Base-by-base conservation (phyloP, 2,888 invertebrate genomes). In the Conistra vaccinii region DNA sequence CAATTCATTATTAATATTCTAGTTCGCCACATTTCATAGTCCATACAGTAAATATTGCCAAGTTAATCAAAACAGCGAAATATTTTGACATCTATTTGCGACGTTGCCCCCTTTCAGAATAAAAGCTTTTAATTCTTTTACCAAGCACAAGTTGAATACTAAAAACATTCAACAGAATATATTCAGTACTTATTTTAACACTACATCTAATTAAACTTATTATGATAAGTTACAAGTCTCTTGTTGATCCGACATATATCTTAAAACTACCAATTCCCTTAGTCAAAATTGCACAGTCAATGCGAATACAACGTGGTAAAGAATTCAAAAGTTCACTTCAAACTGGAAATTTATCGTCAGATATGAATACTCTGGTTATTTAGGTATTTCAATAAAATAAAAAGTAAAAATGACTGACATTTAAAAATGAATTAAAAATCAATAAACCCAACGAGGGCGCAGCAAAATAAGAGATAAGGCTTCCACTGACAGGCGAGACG, bases 261-360 rank as follows among this genome's bases (percentile, higher is more conserved):
- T 81, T 84, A 82, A 62, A 58, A 58, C 45, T 84, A 84, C 69
- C 81, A 84, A 76, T 67, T 78, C 69, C 79, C 74, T 60, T 60
- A 80, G 3, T 39, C 63, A 71, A 73, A 80, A 81, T 84, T 81
- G 71, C 76, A 81, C 69, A 69, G 29, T 42, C 12, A 58, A 69
- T 32, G 26, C 45, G 5, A 42, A 74, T 32, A 66, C 60, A 65
- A 69, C 42, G 51, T 42, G 14, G 35, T 48, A 70, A 63, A 17
- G 7, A 67, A 23, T 69, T 63, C 26, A 39, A 45, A 78, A 78
- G 48, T 63, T 67, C 48, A 20, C 26, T 58, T 55, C 26, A 14
- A 29, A 51, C 35, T 69, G 65, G 23, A 32, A 51, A 32, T 83
- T 23, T 79, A 68, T 66, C 9, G 80, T 61, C 84, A 68, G 79